A percentile compares a stretch with the other conserved stretches of the same genome.
Conservation (phyloP, 35 echinoderm and acorn worm species). For the Eucidaris tribuloides region DNA sequence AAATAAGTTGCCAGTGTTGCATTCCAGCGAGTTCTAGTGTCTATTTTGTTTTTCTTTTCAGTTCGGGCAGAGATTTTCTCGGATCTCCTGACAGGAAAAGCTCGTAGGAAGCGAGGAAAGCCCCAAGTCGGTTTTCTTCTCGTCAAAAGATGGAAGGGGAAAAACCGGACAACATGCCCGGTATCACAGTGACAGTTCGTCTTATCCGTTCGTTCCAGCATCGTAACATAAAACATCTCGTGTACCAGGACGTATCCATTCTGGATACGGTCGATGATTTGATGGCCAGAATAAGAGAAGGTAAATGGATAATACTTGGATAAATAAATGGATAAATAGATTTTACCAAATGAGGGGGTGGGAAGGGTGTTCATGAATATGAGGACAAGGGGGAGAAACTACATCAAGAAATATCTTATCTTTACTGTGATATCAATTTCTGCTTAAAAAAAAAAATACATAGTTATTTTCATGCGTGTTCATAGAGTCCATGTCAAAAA, state of each 20-base stretch:
- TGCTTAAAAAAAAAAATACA: background rate
- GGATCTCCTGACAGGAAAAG: too few relatives aligned
- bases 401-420: background rate
- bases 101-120: too few relatives aligned
- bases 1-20: too few relatives aligned
- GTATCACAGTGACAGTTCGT: slow-evolving; percentile 59
- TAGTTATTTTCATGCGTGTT: too few relatives aligned
- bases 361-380: background rate
- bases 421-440: background rate
- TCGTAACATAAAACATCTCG: slow-evolving; percentile 86
- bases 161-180: background rate
- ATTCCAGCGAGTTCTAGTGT: too few relatives aligned
- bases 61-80: too few relatives aligned
- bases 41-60: too few relatives aligned
- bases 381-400: background rate
- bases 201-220: slow-evolving; percentile 92
- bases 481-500: too few relatives aligned
- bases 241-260: slow-evolving; percentile 59
- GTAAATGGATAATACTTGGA: slow-evolving; percentile 22
- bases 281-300: slow-evolving; percentile 46
- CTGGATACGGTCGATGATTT: slow-evolving; percentile 60
- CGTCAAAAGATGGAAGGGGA: background rate
- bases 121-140: background rate
- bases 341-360: background rate
- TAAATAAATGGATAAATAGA: background rate